These are phyloP conservation scores for Galerucella pusilla DNA, from an alignment of 2,888 invertebrate species.

Conservation along the genomic window DNA sequence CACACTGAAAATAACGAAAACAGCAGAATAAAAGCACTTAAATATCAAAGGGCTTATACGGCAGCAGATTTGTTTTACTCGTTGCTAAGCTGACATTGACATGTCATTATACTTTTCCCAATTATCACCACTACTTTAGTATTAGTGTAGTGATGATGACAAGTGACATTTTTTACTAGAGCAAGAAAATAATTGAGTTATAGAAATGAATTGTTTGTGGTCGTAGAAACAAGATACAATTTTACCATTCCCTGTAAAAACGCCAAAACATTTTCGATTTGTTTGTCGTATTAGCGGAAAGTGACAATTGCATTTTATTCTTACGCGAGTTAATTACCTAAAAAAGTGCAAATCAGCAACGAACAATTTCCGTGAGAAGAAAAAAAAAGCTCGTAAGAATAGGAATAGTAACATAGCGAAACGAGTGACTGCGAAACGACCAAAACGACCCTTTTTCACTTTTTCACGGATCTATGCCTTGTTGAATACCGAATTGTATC, in stretches of 20 bases:
- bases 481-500: conserved; percentile 33
- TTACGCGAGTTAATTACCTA: neutral
- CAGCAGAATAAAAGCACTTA: no score
- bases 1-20: no score
- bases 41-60: no score
- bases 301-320: neutral
- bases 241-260: neutral
- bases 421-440: conserved; percentile 12
- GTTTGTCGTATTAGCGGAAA: neutral
- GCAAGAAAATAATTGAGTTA: no score
- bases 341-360: conserved; percentile 18
- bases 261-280: neutral
- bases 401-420: conserved; percentile 5
- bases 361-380: conserved; percentile 34
- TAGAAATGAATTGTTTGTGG: no score
- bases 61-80: no score
- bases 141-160: no score
- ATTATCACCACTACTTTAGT: no score
- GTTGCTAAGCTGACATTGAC: no score
- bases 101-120: no score
- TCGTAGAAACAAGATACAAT: no score
- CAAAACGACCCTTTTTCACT: conserved; percentile 27
- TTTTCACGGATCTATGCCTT: conserved; percentile 38
- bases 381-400: conserved; percentile 21
- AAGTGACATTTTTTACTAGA: no score